Evolutionary conservation across 1,140 invertebrate genomes (phyloP).

Genomic region (Periplaneta americana): DNA sequence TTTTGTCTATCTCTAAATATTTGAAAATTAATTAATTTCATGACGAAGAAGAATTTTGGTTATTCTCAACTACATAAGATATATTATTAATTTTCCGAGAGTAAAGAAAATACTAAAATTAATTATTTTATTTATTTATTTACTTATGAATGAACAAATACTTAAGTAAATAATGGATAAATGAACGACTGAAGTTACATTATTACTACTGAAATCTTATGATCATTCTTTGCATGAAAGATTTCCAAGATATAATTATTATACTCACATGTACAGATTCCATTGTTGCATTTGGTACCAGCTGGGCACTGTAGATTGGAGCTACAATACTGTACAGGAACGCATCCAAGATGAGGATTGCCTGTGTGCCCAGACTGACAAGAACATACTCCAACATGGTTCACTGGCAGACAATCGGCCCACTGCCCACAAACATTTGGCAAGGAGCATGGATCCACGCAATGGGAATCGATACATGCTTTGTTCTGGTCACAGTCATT

Average conservation of each 20-base stretch:
- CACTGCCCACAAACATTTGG: slow-evolving; percentile 76
- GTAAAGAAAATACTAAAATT: too few relatives aligned
- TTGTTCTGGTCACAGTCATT: slow-evolving; percentile 63
- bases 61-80: too few relatives aligned
- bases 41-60: too few relatives aligned
- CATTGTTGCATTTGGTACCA: slow-evolving; percentile 72
- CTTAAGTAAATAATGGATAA: too few relatives aligned
- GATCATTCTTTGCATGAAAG: too few relatives aligned
- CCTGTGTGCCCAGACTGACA: slow-evolving; percentile 78
- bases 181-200: too few relatives aligned
- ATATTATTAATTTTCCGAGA: too few relatives aligned
- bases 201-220: too few relatives aligned
- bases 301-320: slow-evolving; percentile 70
- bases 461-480: slow-evolving; percentile 74
- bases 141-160: too few relatives aligned
- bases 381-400: slow-evolving; percentile 71
- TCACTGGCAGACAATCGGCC: slow-evolving; percentile 62
- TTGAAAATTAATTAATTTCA: too few relatives aligned
- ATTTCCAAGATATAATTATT: background rate
- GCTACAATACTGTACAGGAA: slow-evolving; percentile 71
- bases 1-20: too few relatives aligned
- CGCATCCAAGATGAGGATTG: slow-evolving; percentile 77
- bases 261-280: slow-evolving; percentile 66
- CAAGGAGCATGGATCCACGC: slow-evolving; percentile 71
- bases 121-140: too few relatives aligned